Base-by-base conservation (phyloP, 2,888 invertebrate genomes). In the Helicoverpa assulta region DNA sequence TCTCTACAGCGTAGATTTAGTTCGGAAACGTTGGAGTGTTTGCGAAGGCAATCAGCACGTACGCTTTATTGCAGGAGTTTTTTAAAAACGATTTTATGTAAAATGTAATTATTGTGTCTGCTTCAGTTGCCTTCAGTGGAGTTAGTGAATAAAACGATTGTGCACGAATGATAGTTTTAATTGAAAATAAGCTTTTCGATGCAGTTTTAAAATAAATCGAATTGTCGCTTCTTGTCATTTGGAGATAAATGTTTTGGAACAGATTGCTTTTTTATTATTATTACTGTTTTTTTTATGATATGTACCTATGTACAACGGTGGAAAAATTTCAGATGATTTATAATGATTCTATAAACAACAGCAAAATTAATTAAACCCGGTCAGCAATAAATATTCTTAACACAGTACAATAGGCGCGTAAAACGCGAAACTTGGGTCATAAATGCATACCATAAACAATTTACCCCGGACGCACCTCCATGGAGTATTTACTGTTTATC, bases 41-140 rank as follows among this genome's bases (percentile, higher is more conserved):
- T 85, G 84, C 81, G 74, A 82, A 79, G 84, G 80, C 84, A 86
- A 87, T 87, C 87, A 85, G 84, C 85, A 82, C 80, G 78, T 80
- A 74, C 66, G 60, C 56, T 72, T 66, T 80, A 67, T 82, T 78
- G 79, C 76, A 73, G 37, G 65, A 73, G 69, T 54, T 78, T 80
- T 81, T 67, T 66, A 70, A 78, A 74, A 67, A 63, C 67, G 62
- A 80, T 80, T 78, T 78, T 78, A 75, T 72, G 64, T 77, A 60
- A 72, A 81, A 76, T 78, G 78, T 70, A 82, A 80, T 73, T 73
- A 80, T 81, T 73, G 59, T 76, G 65, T 62, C 68, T 73, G 73
- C 58, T 79, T 67, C 68, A 73, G 67, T 67, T 68, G 51, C 59
- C 43, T 66, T 74, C 51, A 68, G 40, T 50, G 29, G 8, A 70